Conservation (phyloP, 1,140 invertebrate genomes). For the Hirudo medicinalis region DNA sequence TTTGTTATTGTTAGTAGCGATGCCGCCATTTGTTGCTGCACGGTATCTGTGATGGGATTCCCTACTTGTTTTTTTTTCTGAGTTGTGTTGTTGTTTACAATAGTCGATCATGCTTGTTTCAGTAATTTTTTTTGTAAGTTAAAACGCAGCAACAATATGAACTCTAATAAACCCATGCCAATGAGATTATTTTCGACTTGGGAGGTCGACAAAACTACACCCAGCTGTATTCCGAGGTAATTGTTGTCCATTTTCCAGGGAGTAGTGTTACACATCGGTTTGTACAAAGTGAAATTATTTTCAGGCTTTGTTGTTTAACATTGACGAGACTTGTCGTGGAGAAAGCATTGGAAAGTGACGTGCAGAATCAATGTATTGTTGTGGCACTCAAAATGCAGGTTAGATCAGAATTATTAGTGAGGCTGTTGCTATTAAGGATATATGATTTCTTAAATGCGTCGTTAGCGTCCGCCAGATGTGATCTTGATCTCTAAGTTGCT, state of each 20-base stretch:
- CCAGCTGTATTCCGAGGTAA: conserved; percentile 90
- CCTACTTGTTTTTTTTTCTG: too few species aligned
- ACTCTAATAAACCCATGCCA: conserved; percentile 61
- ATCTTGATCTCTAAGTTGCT: too few species aligned
- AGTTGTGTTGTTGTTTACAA: too few species aligned
- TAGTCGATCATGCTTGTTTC: too few species aligned
- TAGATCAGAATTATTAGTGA: conserved; percentile 10
- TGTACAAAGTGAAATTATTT: not conserved
- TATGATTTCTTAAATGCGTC: too few species aligned
- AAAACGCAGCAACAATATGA: not conserved
- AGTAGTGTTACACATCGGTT: not conserved
- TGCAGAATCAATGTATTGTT: conserved; percentile 56
- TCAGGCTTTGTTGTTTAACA: conserved; percentile 72
- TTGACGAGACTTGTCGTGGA: conserved; percentile 67
- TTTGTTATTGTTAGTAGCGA: too few species aligned
- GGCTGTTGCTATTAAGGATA: too few species aligned
- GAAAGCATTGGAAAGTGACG: conserved; percentile 61
- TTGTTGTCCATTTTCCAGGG: not conserved
- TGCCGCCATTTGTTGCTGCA: too few species aligned
- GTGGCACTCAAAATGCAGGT: conserved; percentile 83
- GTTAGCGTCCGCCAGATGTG: too few species aligned
- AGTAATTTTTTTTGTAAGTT: too few species aligned
- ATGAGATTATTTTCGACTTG: conserved; percentile 95
- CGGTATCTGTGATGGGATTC: too few species aligned
- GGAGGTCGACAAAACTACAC: conserved; percentile 89